Conservation (phyloP, 2,888 invertebrate genomes). For the Hydrotaea diabolus region DNA sequence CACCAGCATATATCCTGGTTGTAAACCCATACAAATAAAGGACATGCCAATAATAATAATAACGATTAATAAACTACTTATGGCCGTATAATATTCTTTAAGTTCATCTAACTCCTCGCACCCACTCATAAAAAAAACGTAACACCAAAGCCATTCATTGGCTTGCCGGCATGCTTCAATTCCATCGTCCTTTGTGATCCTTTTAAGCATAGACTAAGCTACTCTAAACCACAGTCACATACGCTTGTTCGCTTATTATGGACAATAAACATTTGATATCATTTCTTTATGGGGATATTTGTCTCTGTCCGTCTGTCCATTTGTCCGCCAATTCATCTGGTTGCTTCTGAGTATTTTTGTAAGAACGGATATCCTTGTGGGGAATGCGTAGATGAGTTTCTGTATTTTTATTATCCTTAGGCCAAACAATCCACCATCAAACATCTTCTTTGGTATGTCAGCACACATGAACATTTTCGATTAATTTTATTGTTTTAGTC, state of each 20-base stretch:
- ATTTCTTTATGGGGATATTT: background rate
- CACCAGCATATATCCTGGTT: no score
- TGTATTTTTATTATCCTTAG: slow-evolving; percentile 7
- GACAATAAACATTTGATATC: slow-evolving; percentile 38
- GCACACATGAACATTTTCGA: slow-evolving; percentile 22
- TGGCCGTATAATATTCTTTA: slow-evolving; percentile 14
- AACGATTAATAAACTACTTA: slow-evolving; percentile 43
- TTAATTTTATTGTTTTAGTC: slow-evolving; percentile 47
- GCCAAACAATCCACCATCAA: background rate
- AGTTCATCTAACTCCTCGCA: background rate
- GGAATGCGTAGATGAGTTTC: no score
- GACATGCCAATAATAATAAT: slow-evolving; percentile 35
- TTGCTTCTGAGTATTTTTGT: no score
- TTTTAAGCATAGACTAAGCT: background rate
- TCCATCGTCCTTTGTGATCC: slow-evolving; percentile 5
- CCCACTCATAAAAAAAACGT: background rate
- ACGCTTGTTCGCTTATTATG: slow-evolving; percentile 22
- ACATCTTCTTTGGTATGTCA: background rate
- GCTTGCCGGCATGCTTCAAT: background rate
- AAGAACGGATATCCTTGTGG: no score
- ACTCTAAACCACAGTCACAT: slow-evolving; percentile 43
- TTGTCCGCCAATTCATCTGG: no score
- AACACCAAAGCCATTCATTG: background rate
- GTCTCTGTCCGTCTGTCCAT: no score
- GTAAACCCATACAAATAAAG: background rate